These are phyloP conservation scores for Probosciger aterrimus DNA, from an alignment of 2,113 vertebrate genomes.

Conservation along the genomic window DNA sequence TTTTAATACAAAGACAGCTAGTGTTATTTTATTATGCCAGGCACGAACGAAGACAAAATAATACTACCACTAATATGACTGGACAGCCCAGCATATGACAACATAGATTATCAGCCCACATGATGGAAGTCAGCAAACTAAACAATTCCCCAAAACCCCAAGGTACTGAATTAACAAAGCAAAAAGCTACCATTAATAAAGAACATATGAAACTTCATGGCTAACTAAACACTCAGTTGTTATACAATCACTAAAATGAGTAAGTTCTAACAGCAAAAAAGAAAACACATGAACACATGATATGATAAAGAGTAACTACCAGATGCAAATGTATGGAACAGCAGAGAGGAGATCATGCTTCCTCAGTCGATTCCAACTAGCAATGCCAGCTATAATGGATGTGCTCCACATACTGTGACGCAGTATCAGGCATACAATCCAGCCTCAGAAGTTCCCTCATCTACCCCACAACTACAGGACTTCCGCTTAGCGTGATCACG, in stretches of 20 bases:
- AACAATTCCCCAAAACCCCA: not conserved
- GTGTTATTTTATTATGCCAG: not conserved
- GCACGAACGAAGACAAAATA: not conserved
- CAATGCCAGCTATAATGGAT: not conserved
- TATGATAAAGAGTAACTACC: not conserved
- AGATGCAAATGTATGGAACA: not conserved
- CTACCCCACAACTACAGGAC: not conserved
- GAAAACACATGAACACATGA: not conserved
- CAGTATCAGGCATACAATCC: not conserved
- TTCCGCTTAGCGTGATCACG: not conserved
- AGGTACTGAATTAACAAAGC: not conserved
- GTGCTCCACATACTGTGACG: not conserved
- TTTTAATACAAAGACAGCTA: not conserved
- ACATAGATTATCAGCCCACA: not conserved
- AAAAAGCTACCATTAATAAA: not conserved
- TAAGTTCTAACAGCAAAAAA: not conserved
- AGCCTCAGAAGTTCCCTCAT: accelerated
- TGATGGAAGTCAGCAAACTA: not conserved
- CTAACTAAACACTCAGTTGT: not conserved
- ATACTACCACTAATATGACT: not conserved
- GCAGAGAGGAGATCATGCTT: not conserved
- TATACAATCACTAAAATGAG: not conserved
- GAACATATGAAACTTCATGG: not conserved
- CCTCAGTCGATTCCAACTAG: not conserved
- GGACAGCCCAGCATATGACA: not conserved